Evolutionary conservation across 2,888 invertebrate species (phyloP).

Genomic region (Meloe dianella): DNA sequence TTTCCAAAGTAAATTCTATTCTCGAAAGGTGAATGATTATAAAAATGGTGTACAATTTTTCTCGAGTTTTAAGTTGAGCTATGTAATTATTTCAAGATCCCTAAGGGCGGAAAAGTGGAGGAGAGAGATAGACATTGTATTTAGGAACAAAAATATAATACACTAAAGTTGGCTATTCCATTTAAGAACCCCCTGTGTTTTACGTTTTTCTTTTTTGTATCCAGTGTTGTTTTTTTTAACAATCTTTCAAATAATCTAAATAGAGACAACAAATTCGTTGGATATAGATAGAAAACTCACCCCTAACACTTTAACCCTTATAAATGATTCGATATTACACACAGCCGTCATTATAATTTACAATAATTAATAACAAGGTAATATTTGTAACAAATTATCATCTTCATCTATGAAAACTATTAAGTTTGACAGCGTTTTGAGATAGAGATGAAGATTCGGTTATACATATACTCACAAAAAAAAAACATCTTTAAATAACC

Average conservation of each 20-base stretch:
- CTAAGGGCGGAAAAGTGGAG: conserved; percentile 37
- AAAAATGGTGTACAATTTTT: conserved; percentile 59
- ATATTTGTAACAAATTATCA: too few relatives aligned
- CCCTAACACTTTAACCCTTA: not conserved
- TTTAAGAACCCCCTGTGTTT: not conserved
- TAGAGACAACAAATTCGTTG: not conserved
- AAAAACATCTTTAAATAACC: not conserved
- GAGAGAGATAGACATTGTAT: conserved; percentile 14
- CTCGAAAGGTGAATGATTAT: conserved; percentile 59
- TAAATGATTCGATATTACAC: too few relatives aligned
- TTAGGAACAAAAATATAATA: not conserved
- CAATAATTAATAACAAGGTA: too few relatives aligned
- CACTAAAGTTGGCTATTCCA: not conserved
- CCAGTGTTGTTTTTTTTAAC: not conserved
- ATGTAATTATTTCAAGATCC: conserved; percentile 58
- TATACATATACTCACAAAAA: too few relatives aligned
- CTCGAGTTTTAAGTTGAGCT: conserved; percentile 59
- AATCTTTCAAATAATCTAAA: not conserved
- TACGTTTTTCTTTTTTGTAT: not conserved
- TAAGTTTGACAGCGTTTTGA: too few relatives aligned
- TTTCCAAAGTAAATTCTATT: conserved; percentile 49
- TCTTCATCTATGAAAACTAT: too few relatives aligned
- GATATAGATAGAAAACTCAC: not conserved
- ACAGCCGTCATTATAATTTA: too few relatives aligned
- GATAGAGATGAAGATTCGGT: too few relatives aligned